These are phyloP conservation scores for Mus minutoides DNA, from an alignment of 2,797 vertebrate species.

Conservation along the genomic window DNA sequence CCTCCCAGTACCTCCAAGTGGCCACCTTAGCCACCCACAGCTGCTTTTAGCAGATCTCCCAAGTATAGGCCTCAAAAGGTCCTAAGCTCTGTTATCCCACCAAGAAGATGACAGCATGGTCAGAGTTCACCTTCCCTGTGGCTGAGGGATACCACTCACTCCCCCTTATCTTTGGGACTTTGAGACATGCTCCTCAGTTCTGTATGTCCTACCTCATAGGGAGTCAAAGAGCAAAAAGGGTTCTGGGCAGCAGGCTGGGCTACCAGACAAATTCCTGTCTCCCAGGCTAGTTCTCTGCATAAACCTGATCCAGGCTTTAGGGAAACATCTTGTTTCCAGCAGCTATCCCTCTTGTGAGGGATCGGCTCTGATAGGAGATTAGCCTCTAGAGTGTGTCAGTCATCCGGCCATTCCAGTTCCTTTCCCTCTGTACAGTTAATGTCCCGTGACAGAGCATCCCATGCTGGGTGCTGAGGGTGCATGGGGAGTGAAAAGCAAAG, in stretches of 20 bases:
- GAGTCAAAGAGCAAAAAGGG: not conserved
- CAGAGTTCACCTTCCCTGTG: not conserved
- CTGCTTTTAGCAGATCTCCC: not conserved
- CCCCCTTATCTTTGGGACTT: not conserved
- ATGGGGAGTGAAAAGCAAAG: not conserved
- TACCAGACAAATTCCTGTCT: not conserved
- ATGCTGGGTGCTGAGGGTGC: not conserved
- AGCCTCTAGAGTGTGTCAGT: not conserved
- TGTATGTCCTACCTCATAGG: not conserved
- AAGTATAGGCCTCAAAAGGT: not conserved
- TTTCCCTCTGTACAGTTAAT: fast-evolving
- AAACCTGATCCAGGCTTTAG: not conserved
- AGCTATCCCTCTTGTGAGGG: not conserved
- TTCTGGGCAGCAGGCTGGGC: not conserved
- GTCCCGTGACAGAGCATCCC: too few species aligned
- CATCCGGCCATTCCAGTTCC: not conserved
- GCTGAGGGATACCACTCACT: not conserved
- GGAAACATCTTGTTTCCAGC: not conserved
- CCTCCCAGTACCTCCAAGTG: too few species aligned
- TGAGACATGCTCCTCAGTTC: conserved; percentile 15
- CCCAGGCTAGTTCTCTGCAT: not conserved
- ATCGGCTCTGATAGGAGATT: not conserved
- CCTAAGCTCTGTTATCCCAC: not conserved
- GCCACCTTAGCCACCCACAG: not conserved
- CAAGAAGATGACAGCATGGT: not conserved